These are phyloP conservation scores for Zaprionus gabonicus DNA, from an alignment of 1,140 invertebrate genomes.

Conservation along the genomic window DNA sequence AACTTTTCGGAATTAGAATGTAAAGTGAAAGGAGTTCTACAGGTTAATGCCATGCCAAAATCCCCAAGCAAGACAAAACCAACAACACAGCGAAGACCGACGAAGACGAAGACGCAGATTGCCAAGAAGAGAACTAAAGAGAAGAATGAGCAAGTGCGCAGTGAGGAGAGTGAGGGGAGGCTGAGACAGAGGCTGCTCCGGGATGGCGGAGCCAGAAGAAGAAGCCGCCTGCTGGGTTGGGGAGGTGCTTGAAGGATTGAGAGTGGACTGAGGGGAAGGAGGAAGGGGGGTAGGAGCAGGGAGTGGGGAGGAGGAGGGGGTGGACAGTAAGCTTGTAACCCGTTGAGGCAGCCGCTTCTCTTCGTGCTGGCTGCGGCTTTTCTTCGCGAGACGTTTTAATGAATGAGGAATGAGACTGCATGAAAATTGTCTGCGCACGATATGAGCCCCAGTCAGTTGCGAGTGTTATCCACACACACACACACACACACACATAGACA, in stretches of 20 bases:
- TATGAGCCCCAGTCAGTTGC: constrained; percentile 12
- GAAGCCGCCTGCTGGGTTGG: constrained; percentile 4
- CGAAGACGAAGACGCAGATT: constrained; percentile 13
- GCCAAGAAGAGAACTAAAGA: not conserved
- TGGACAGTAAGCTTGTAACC: not conserved
- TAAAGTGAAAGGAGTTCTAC: constrained; percentile 81
- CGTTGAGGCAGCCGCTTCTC: not conserved
- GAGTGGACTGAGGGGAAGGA: not conserved
- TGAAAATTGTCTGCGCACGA: constrained; percentile 69
- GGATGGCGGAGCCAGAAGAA: not conserved
- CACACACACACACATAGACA: not conserved
- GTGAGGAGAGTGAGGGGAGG: not conserved
- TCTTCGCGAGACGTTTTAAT: constrained; percentile 50
- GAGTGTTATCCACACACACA: not conserved
- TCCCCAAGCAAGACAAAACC: constrained; percentile 5
- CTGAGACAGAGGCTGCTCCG: not conserved
- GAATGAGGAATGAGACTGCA: constrained; percentile 73
- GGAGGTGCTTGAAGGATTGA: not conserved
- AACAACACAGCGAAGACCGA: constrained; percentile 7
- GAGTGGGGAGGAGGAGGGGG: no score
- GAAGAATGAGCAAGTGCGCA: no score
- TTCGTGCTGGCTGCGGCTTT: constrained; percentile 8
- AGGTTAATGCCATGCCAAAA: constrained; percentile 70
- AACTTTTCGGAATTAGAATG: constrained; percentile 75
- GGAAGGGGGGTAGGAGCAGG: no score